Base-by-base conservation (phyloP, 2,113 vertebrate species). In the Procavia capensis region DNA sequence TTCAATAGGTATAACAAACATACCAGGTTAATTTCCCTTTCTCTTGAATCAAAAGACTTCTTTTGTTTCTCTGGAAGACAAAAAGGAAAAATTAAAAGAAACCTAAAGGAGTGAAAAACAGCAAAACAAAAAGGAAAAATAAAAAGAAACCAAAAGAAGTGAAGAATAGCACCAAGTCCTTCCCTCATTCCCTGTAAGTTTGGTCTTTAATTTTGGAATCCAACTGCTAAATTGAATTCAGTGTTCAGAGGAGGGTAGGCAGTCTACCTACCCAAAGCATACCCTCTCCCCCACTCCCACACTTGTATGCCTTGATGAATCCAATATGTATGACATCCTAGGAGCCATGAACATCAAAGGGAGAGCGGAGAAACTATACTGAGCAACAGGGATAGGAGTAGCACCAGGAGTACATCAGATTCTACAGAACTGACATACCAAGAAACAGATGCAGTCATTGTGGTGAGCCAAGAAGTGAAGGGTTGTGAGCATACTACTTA, bases 51-150 rank as follows among this genome's bases (percentile, higher is more conserved):
- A 85, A 90, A 85, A 78, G 81, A 2, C 83, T 94, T 90, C 85
- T 64, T 93, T 95, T 68, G 76, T 94, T 94, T 43, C n/a, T 78
- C 95, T 97, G 19, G 31, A 96, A 96, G 87, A 91, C 11, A 78
- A 91, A 94, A 90, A 5, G 41, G 86, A 54, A 93, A 93, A 64
- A n/a, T n/a, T n/a, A 85, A 80, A 50, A 41, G 59, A 66, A 87
- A 85, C 17, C 41, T 85, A 88, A 92, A 82, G 7, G 22, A 85
- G 7, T 83, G 74, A 91, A 76, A 39, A 72, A 93, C 20, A 61
- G 19, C 19, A 61, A 5, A 61, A 22, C 5, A 61, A 91, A 94
- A 89, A 5, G 45, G 88, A 59, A 93, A 93, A 64, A n/a, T n/a
- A n/a, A n/a, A n/a, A n/a, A n/a, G n/a, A n/a, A n/a, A n/a, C 50